These are phyloP conservation scores for Stictocephala bisonia DNA, from an alignment of 2,888 invertebrate genomes.

Conservation along the genomic window DNA sequence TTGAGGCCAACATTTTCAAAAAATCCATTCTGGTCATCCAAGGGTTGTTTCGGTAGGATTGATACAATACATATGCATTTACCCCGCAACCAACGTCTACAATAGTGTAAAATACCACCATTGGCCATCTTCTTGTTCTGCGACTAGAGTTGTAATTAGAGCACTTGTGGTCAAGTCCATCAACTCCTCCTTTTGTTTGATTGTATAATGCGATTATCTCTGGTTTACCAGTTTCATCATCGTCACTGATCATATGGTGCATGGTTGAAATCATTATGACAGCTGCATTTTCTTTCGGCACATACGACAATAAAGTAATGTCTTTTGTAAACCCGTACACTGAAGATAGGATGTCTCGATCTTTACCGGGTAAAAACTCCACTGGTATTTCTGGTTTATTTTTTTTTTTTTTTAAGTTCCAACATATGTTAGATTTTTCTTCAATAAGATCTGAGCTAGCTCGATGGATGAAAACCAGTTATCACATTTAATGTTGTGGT, in stretches of 20 bases:
- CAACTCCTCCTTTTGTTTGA: conserved; percentile 47
- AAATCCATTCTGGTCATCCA: conserved; percentile 11
- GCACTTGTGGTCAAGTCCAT: conserved; percentile 47
- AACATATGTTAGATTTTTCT: conserved; percentile 8
- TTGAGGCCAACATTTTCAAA: conserved; percentile 24
- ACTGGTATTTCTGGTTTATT: conserved; percentile 47
- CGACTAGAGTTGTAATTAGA: conserved; percentile 36
- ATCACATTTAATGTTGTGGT: conserved; percentile 60
- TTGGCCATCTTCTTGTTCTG: conserved; percentile 47
- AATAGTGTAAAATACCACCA: conserved; percentile 43
- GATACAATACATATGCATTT: conserved; percentile 18
- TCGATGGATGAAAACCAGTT: conserved; percentile 60
- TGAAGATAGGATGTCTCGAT: background rate
- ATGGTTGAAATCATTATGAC: conserved; percentile 48
- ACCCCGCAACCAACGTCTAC: conserved; percentile 45
- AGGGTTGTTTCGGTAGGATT: background rate
- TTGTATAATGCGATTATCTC: conserved; percentile 48
- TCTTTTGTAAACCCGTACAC: conserved; percentile 29
- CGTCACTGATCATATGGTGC: conserved; percentile 35
- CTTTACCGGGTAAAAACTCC: conserved; percentile 11
- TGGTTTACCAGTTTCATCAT: conserved; percentile 39
- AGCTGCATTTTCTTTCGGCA: conserved; percentile 43
- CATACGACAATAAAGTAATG: conserved; percentile 44
- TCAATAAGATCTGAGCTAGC: background rate
- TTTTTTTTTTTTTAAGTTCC: conserved; percentile 39